These are phyloP conservation scores for Halictus ligatus DNA, from an alignment of 2,888 invertebrate species.

Conservation along the genomic window DNA sequence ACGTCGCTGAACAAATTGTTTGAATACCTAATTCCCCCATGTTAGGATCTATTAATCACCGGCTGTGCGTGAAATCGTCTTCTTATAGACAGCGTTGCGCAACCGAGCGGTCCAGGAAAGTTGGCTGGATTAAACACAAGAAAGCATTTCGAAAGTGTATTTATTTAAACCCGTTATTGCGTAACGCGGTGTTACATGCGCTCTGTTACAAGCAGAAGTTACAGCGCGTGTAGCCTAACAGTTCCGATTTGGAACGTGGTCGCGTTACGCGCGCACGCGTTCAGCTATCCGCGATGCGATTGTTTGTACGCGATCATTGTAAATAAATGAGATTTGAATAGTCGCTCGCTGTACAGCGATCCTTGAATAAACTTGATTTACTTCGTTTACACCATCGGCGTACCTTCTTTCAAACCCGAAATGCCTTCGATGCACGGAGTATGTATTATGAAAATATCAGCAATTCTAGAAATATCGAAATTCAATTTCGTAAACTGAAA, in stretches of 20 bases:
- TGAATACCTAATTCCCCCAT: not conserved
- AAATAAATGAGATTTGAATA: not conserved
- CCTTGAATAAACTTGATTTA: conserved; percentile 21
- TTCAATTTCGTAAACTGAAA: too few relatives aligned
- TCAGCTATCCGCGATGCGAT: not conserved
- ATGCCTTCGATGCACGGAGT: not conserved
- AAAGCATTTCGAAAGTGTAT: conserved; percentile 54
- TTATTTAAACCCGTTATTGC: conserved; percentile 45
- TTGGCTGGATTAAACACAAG: conserved; percentile 36
- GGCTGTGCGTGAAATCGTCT: conserved; percentile 8
- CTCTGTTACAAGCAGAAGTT: conserved; percentile 20
- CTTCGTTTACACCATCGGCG: not conserved
- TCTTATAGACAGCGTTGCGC: conserved; percentile 16
- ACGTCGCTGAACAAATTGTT: not conserved
- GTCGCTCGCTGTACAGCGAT: not conserved
- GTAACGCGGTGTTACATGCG: conserved; percentile 25
- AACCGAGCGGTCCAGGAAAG: conserved; percentile 36
- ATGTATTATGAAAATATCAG: too few relatives aligned
- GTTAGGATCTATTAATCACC: not conserved
- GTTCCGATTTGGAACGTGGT: conserved; percentile 2
- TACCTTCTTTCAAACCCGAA: not conserved
- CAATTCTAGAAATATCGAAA: too few relatives aligned
- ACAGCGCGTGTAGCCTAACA: not conserved
- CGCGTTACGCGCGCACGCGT: not conserved
- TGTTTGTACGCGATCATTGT: conserved; percentile 17